Evolutionary conservation across 2,797 vertebrate species (phyloP), one percentile per base, ranked within the genome.

Genomic region (Furcifer pardalis): DNA sequence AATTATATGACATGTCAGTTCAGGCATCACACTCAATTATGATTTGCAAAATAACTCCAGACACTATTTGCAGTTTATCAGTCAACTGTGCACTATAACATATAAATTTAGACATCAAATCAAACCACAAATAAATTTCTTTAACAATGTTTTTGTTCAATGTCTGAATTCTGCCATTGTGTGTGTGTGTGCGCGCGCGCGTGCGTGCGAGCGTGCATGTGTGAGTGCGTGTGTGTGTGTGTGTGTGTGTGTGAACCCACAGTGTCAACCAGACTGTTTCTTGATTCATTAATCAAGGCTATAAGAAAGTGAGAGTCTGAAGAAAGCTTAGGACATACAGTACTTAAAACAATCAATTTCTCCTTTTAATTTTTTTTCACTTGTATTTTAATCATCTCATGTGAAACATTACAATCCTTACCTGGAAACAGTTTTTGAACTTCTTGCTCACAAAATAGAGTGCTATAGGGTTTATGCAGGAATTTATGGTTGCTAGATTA

Each of bases 381-480:
- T 90, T 81, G 78, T 52, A 17, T 69, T 84, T 60, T 32, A 52
- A 65, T 7, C 7, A 15, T 60, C 8, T 44, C 74, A 6, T 56
- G 37, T 30, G 30, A 40, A 37, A 59, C 17, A 44, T 21, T 19
- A 1, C 17, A 30, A 63, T 46, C 84, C 95, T 96, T 97, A 99
- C 99, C 97, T 99, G 98, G 92, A 99, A 99, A 92, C 99, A 99
- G 91, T 99, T 99, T 96, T 99, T 99, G 94, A 99, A 99, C 94
- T 98, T 99, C 96, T 99, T 99, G 97, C 98, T 99, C 94, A 99
- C 98, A 91, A 99, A 98, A 95, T 99, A 99, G 73, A 99, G 97
- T 90, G 98, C 98, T 86, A 99, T 99, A 81, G 99, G 99, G 84
- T 99, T 99, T 95, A 99, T 99, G 92, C 98, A 99, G 66, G 99